These are phyloP conservation scores for Mionectes macconnelli DNA, from an alignment of 2,113 vertebrate genomes.

Conservation along the genomic window DNA sequence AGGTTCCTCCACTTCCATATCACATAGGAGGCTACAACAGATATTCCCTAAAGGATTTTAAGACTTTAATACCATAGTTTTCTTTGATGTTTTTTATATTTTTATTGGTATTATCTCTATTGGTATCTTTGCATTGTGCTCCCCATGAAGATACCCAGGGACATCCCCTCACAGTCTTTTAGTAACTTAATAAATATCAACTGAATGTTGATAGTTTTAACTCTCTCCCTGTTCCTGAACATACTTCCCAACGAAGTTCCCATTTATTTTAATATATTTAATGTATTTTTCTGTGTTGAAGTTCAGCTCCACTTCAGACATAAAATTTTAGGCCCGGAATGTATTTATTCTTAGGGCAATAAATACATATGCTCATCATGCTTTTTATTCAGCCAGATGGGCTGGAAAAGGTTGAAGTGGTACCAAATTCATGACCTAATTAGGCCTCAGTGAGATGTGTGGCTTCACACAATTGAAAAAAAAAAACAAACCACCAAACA, in stretches of 20 bases:
- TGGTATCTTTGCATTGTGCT: not conserved
- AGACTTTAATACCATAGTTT: not conserved
- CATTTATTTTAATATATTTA: not conserved
- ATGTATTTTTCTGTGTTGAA: not conserved
- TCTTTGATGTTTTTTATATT: not conserved
- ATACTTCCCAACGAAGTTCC: not conserved
- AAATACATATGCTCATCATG: not conserved
- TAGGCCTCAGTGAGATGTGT: not conserved
- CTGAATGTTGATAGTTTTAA: not conserved
- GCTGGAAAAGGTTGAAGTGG: not conserved
- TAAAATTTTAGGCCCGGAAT: not conserved
- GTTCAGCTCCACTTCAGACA: not conserved
- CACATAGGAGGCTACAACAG: not conserved
- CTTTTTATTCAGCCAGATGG: not conserved
- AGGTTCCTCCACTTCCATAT: accelerated
- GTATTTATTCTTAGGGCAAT: not conserved
- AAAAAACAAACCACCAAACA: not conserved
- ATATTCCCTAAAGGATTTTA: not conserved
- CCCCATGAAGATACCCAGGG: not conserved
- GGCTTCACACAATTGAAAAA: not conserved
- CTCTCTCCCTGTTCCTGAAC: not conserved
- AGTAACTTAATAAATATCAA: not conserved
- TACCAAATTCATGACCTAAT: not conserved
- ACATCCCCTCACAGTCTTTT: not conserved
- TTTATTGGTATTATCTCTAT: not conserved